phyloP scores from a whole-genome alignment of 1,140 invertebrate genomes.

The Alviniconcha marisindica region DNA sequence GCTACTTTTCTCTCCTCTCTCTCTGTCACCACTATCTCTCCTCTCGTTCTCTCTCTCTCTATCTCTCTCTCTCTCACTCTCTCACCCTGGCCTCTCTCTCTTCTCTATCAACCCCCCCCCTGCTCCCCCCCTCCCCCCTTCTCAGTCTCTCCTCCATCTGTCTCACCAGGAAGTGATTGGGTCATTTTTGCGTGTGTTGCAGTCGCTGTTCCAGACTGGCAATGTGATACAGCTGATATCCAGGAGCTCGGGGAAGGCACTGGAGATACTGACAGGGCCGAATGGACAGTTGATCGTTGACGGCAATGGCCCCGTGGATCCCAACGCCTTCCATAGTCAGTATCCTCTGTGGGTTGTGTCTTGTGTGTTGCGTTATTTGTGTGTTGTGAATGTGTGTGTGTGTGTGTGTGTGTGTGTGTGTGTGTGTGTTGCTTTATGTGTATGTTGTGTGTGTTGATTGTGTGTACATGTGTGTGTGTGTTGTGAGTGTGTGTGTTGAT shows the following conservation, averaged over 20 bases:
- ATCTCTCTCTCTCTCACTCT: background rate
- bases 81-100: background rate
- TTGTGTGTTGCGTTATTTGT: background rate
- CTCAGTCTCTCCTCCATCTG: background rate
- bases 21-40: background rate
- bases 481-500: too few species aligned
- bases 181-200: conserved; percentile 35
- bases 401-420: too few species aligned
- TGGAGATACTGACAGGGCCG: conserved; percentile 62
- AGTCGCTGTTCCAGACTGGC: conserved; percentile 62
- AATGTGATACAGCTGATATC: conserved; percentile 70
- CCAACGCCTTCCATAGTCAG: conserved; percentile 58
- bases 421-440: too few species aligned
- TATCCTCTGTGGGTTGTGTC: background rate
- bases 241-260: conserved; percentile 52
- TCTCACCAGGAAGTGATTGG: background rate
- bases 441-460: too few species aligned
- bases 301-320: conserved; percentile 60
- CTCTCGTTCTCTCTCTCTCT: background rate
- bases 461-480: too few species aligned
- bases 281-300: conserved; percentile 62
- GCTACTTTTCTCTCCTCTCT: background rate
- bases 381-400: conserved; percentile 1
- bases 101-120: background rate
- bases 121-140: too few species aligned